Percentiles rank a stretch among this genome's conserved stretches.
Evolutionary conservation across 2,888 invertebrate species (phyloP).

Genomic region (Patella caerulea): DNA sequence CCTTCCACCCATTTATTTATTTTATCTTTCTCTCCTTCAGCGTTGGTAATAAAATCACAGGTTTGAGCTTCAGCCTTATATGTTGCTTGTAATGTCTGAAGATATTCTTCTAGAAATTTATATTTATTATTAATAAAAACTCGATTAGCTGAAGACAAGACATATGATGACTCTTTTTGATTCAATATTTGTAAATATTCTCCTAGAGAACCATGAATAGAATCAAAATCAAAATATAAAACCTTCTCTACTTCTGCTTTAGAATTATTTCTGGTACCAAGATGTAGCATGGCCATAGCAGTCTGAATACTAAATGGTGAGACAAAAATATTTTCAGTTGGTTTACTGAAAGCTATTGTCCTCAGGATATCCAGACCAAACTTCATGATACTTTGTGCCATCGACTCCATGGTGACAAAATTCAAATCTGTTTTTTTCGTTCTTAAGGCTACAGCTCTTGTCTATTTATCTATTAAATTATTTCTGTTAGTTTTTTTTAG

Average conservation of each 20-base stretch:
- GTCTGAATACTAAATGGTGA: slow-evolving; percentile 71
- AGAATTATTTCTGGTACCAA: slow-evolving; percentile 70
- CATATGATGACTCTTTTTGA: slow-evolving; percentile 38
- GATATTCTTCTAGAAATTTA: slow-evolving; percentile 48
- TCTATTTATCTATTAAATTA: too few relatives aligned
- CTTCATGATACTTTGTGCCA: slow-evolving; percentile 31
- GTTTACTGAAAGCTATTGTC: slow-evolving; percentile 4
- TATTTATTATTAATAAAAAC: slow-evolving; percentile 49
- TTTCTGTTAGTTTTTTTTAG: too few relatives aligned
- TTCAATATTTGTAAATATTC: slow-evolving; percentile 39
- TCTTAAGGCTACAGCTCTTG: too few relatives aligned
- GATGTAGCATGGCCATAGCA: slow-evolving; percentile 70
- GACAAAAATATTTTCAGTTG: slow-evolving; percentile 60
- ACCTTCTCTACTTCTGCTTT: slow-evolving; percentile 56
- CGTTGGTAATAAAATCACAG: slow-evolving; percentile 56
- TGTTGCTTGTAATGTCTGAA: slow-evolving; percentile 39
- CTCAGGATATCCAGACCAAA: slow-evolving; percentile 33
- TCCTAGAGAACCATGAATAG: slow-evolving; percentile 37
- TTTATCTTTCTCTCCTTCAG: slow-evolving; percentile 65
- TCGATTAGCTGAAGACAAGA: slow-evolving; percentile 59
- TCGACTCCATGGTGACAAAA: background rate
- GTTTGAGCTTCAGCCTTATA: slow-evolving; percentile 56
- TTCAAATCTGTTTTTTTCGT: too few relatives aligned
- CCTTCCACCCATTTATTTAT: slow-evolving; percentile 89
- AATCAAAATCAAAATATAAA: slow-evolving; percentile 38